Evolutionary conservation across 2,888 invertebrate genomes (phyloP), one percentile per base, ranked within the genome.

Genomic region (Parnassius apollo): DNA sequence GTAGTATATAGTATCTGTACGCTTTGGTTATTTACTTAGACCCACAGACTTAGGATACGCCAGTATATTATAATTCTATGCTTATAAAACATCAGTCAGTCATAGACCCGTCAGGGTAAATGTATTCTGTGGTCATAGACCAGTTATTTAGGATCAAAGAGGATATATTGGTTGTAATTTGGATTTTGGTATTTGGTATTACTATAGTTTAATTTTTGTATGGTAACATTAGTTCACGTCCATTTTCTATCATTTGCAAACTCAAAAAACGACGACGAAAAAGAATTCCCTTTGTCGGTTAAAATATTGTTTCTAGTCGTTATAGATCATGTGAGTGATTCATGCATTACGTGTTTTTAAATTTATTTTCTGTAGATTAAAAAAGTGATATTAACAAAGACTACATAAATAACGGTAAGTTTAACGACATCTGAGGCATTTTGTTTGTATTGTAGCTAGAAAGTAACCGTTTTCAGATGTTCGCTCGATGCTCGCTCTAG

Each of bases 401-500:
- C 73, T 71, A 69, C 72, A 74, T 69, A 71, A 35, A 70, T 77
- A 84, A 83, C 83, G 85, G 91, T 90, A 84, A 86, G 90, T 85
- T 78, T 80, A 71, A 71, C 82, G 84, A 83, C 85, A 85, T 86
- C 83, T 82, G 78, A 81, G 77, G 71, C 77, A 81, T 82, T 77
- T 89, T 91, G 89, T 88, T 89, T 90, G 88, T 85, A 69, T 78
- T 70, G 79, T 77, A 79, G 82, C 77, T 83, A 83, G 87, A 89
- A 89, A 89, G 90, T 89, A 80, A 85, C 88, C 88, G 91, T 90
- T 88, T 84, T 85, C 78, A 80, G 75, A 77, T 77, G 76, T 75
- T 79, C 74, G 71, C 71, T 75, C 74, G 72, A 75, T 80, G 80
- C 81, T 80, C 76, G 86, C 79, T 89, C 88, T 72, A 86, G 81